These are phyloP conservation scores for Varanus salvator DNA, from an alignment of 2,113 vertebrate species.

Conservation along the genomic window DNA sequence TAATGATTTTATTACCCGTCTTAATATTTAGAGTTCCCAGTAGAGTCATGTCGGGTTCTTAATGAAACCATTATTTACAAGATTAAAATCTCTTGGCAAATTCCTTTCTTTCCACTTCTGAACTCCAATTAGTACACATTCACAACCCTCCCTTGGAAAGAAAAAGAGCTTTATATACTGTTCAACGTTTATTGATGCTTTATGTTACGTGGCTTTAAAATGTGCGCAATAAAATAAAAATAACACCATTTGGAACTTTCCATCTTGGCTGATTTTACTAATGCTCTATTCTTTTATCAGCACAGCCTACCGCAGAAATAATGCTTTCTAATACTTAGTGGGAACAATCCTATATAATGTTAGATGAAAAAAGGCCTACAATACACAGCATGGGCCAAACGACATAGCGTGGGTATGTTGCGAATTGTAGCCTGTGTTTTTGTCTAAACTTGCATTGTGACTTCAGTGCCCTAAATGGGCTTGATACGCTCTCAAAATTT, in stretches of 20 bases:
- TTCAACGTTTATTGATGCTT: slow-evolving; percentile 12
- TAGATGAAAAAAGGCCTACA: too few relatives aligned
- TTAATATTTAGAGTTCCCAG: slow-evolving; percentile 70
- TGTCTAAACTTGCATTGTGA: too few relatives aligned
- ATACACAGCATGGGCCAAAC: too few relatives aligned
- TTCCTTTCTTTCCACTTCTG: slow-evolving; percentile 31
- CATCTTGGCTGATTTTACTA: background rate
- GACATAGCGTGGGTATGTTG: too few relatives aligned
- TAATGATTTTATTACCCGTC: slow-evolving; percentile 67
- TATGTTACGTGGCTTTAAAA: slow-evolving; percentile 30
- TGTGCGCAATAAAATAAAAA: slow-evolving; percentile 33
- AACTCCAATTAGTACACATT: slow-evolving; percentile 6
- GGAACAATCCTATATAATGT: too few relatives aligned
- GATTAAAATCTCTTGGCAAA: slow-evolving; percentile 66
- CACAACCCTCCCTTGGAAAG: background rate
- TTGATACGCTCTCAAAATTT: background rate
- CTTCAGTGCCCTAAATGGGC: background rate
- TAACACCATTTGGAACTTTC: slow-evolving; percentile 15
- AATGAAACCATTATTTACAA: slow-evolving; percentile 69
- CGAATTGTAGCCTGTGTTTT: too few relatives aligned
- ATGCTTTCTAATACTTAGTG: background rate
- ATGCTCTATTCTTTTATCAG: slow-evolving; percentile 7
- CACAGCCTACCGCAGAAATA: background rate
- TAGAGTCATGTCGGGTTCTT: slow-evolving; percentile 51
- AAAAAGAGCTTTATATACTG: slow-evolving; percentile 27